Base-by-base conservation (phyloP, 2,888 invertebrate genomes). In the Amphimallon solstitiale region DNA sequence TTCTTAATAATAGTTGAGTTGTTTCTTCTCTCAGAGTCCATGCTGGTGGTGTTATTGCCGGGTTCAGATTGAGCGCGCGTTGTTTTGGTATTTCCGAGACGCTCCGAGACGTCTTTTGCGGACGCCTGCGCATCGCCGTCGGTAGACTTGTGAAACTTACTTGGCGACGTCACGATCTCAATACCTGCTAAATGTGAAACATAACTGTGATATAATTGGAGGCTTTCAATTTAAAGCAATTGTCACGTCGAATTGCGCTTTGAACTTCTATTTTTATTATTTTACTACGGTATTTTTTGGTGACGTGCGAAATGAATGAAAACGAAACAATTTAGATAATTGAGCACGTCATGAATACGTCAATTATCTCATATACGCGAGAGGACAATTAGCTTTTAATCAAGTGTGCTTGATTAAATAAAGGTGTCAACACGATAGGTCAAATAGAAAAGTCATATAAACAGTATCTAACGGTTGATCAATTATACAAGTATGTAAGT, bases 141-240 rank as follows among this genome's bases (percentile, higher is more conserved):
- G 68, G 48, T 48, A 64, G 66, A 63, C 70, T 64, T 66, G 17
- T 45, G 65, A 40, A 54, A 40, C 38, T 59, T 60, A 64, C 63
- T 60, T 45, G 69, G 54, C 73, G 79, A 78, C 79, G 81, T 81
- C 81, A 82, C 72, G 76, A 73, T 49, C 77, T 73, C 75, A 79
- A 72, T 78, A 81, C 81, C 81, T 81, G 81, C 81, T 81, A 74
- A 40, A 68, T 64, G 67, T 54, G 66, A 66, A 66, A 65, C 59
- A 40, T 43, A 56, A 56, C 65, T 60, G 49, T 65, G 51, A 60
- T 61, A 51, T 43, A 63, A 54, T 54, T 60, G 49, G 23, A 21
- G 40, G 38, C 21, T 56, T 40, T 56, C 9, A 17, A 43, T 10
- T 21, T 40, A 14, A 17, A 56, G 23, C 14, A 40, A 29, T 56